These are phyloP conservation scores for Argyresthia albistria DNA, from an alignment of 2,888 invertebrate genomes.

Conservation along the genomic window DNA sequence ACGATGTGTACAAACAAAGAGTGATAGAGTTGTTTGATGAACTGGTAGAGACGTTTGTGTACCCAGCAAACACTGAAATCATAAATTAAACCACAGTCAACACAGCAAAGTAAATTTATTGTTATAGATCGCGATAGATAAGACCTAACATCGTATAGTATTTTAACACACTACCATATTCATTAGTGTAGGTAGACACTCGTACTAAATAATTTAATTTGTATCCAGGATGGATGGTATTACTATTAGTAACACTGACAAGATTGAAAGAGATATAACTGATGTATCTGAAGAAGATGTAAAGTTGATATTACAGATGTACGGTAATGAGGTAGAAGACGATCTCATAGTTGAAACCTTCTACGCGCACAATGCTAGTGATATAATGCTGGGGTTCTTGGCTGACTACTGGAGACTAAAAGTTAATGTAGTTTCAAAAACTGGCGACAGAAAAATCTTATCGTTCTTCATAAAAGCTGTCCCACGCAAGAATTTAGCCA, in stretches of 20 bases:
- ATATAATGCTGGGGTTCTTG: constrained; percentile 55
- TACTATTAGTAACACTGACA: no score
- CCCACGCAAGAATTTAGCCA: constrained; percentile 39
- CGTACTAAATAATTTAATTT: no score
- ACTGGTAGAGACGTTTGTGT: constrained; percentile 57
- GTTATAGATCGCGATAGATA: no score
- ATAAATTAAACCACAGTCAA: no score
- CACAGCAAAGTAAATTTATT: no score
- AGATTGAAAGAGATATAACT: no score
- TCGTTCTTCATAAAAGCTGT: constrained; percentile 50
- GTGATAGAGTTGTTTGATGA: constrained; percentile 70
- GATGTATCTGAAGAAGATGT: constrained; percentile 32
- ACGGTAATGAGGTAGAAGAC: constrained; percentile 13
- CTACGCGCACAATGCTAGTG: constrained; percentile 35
- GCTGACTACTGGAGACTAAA: constrained; percentile 55
- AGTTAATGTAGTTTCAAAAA: constrained; percentile 22
- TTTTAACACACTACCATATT: no score
- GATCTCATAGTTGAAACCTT: constrained; percentile 25
- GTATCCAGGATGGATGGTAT: no score
- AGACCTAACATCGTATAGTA: no score
- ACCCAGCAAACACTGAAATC: neutral
- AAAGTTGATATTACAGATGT: constrained; percentile 28
- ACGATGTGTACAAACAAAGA: constrained; percentile 39
- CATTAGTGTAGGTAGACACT: no score
- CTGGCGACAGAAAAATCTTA: constrained; percentile 19